Percentiles rank a stretch among this genome's conserved stretches.
Evolutionary conservation across 2,888 invertebrate genomes (phyloP).

Genomic region (Dermolepida albohirtum): DNA sequence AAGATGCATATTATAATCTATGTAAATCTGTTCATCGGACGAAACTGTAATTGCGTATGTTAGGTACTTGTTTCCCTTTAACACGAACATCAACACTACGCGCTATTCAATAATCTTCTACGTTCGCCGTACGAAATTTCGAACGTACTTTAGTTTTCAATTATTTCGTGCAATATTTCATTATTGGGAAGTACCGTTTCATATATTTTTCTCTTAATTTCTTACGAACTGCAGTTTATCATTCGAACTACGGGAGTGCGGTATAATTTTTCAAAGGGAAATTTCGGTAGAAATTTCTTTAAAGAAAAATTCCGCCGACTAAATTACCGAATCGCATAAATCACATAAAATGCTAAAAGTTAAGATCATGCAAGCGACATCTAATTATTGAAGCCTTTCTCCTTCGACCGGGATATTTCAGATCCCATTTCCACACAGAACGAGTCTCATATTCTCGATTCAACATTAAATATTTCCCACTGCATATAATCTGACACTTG

Average conservation of each 20-base stretch:
- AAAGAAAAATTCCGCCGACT: slow-evolving; percentile 12
- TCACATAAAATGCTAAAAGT: slow-evolving; percentile 36
- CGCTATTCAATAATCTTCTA: too few relatives aligned
- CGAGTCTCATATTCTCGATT: slow-evolving; percentile 32
- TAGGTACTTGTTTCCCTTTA: too few relatives aligned
- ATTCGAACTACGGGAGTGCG: slow-evolving; percentile 16
- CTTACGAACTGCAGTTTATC: slow-evolving; percentile 16
- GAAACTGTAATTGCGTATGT: too few relatives aligned
- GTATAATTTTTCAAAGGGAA: slow-evolving; percentile 25
- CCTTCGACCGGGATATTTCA: slow-evolving; percentile 28
- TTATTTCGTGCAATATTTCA: too few relatives aligned
- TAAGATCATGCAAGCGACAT: slow-evolving; percentile 39
- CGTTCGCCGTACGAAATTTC: too few relatives aligned
- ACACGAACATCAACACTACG: too few relatives aligned
- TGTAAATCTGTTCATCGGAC: too few relatives aligned
- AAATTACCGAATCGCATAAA: slow-evolving; percentile 36
- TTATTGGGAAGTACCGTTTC: too few relatives aligned
- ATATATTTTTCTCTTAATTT: slow-evolving; percentile 8
- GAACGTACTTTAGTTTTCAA: too few relatives aligned
- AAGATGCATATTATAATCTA: too few relatives aligned
- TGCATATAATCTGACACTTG: slow-evolving; percentile 45
- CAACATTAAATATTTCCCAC: slow-evolving; percentile 40
- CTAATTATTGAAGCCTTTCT: slow-evolving; percentile 37
- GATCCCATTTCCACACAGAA: slow-evolving; percentile 32
- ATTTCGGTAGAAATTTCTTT: slow-evolving; percentile 7